These are phyloP conservation scores for Myrmophylax atrothorax DNA, from an alignment of 2,113 vertebrate genomes.

Conservation along the genomic window DNA sequence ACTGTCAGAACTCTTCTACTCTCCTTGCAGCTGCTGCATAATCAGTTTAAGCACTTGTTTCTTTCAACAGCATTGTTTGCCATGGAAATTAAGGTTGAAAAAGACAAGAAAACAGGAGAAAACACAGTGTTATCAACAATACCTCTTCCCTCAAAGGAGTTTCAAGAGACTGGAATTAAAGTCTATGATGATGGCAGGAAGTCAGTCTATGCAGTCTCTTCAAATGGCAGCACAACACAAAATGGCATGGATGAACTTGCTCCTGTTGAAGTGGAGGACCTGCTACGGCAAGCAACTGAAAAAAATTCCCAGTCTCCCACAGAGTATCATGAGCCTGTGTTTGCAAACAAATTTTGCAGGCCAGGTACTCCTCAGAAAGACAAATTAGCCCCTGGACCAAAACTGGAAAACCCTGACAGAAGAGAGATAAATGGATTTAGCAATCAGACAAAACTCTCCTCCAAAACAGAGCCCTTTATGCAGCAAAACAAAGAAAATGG, in stretches of 20 bases:
- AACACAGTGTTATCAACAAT: conserved; percentile 90
- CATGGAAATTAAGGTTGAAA: conserved; percentile 95
- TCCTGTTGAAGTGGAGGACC: conserved; percentile 86
- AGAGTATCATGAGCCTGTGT: conserved; percentile 90
- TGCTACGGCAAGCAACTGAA: conserved; percentile 87
- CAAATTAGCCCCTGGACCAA: conserved; percentile 54
- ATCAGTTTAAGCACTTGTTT: conserved; percentile 15
- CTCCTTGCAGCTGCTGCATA: background rate
- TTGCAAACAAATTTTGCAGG: conserved; percentile 82
- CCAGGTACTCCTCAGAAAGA: conserved; percentile 79
- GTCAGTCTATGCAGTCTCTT: conserved; percentile 84
- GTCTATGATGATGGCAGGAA: conserved; percentile 92
- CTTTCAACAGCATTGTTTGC: conserved; percentile 86
- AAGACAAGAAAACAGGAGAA: conserved; percentile 88
- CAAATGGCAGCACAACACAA: conserved; percentile 47
- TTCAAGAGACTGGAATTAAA: conserved; percentile 84
- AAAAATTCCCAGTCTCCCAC: conserved; percentile 81
- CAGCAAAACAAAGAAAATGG: conserved; percentile 28
- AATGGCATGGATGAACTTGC: conserved; percentile 81
- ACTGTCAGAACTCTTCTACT: background rate
- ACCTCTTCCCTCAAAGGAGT: conserved; percentile 81
- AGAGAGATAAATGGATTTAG: conserved; percentile 59
- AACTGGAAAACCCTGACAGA: conserved; percentile 32
- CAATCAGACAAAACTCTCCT: background rate
- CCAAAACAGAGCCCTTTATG: conserved; percentile 9